Conservation (phyloP, 2,888 invertebrate genomes). For the Asteroscopus sphinx region DNA sequence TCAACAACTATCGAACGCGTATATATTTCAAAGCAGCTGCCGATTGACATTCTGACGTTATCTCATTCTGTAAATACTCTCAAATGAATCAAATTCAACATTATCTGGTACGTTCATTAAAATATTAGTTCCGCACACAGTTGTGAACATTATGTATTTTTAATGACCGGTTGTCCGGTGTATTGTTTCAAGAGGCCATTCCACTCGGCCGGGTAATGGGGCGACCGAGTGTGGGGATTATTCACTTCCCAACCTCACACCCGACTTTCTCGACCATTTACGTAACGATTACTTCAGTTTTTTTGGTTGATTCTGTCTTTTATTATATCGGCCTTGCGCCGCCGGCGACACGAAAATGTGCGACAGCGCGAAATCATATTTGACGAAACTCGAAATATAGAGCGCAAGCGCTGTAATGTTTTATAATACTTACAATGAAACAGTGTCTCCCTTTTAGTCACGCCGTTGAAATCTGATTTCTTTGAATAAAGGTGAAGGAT, state of each 20-base stretch:
- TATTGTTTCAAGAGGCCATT: conserved; percentile 65
- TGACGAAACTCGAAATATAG: conserved; percentile 73
- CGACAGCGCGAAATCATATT: conserved; percentile 74
- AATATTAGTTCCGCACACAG: conserved; percentile 58
- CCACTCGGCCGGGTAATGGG: conserved; percentile 60
- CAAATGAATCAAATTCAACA: conserved; percentile 38
- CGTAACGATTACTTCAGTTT: conserved; percentile 78
- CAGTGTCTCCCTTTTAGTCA: conserved; percentile 72
- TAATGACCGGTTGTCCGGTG: conserved; percentile 59
- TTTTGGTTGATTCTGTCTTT: conserved; percentile 74
- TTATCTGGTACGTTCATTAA: conserved; percentile 39
- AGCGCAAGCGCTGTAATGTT: conserved; percentile 62
- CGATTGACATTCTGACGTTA: conserved; percentile 35
- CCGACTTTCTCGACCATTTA: conserved; percentile 77
- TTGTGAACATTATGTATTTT: conserved; percentile 57
- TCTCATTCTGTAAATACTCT: conserved; percentile 28
- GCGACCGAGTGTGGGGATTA: conserved; percentile 57
- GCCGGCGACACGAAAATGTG: conserved; percentile 72
- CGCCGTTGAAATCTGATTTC: conserved; percentile 64
- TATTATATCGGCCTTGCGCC: conserved; percentile 77
- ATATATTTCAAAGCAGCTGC: conserved; percentile 11
- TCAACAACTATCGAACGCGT: neutral
- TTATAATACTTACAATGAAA: conserved; percentile 54
- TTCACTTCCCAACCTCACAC: conserved; percentile 67
- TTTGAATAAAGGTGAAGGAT: conserved; percentile 54